Percentiles rank a stretch among this genome's conserved stretches.
These are phyloP conservation scores for Amia ocellicauda DNA, from an alignment of 2,113 vertebrate genomes.

Conservation along the genomic window DNA sequence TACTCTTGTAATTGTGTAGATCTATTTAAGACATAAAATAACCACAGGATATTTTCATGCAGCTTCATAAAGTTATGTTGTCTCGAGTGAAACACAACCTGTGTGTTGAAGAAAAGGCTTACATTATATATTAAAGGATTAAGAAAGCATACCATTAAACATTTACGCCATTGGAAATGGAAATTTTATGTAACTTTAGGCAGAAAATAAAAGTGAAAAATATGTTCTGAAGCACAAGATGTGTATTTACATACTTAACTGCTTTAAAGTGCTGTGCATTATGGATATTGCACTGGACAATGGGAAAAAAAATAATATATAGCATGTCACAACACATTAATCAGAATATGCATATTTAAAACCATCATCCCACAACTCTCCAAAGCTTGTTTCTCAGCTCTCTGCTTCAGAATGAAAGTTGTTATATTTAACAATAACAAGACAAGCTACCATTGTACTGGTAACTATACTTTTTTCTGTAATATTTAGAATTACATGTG, in stretches of 20 bases:
- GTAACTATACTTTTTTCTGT: too few relatives aligned
- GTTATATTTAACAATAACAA: too few relatives aligned
- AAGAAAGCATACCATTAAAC: slow-evolving; percentile 15
- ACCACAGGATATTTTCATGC: not conserved
- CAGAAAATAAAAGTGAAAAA: slow-evolving; percentile 3
- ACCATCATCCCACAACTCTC: too few relatives aligned
- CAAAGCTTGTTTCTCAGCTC: too few relatives aligned
- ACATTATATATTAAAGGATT: not conserved
- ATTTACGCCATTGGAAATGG: slow-evolving; percentile 27
- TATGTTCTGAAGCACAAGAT: slow-evolving; percentile 17
- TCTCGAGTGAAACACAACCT: not conserved
- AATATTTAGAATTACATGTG: too few relatives aligned
- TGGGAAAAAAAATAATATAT: too few relatives aligned
- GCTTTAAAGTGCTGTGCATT: slow-evolving; percentile 4
- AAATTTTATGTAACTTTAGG: slow-evolving; percentile 22
- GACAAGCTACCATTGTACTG: too few relatives aligned
- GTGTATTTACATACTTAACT: slow-evolving; percentile 10
- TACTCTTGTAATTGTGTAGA: too few relatives aligned
- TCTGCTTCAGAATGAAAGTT: too few relatives aligned
- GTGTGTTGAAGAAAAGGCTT: not conserved
- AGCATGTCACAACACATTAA: too few relatives aligned
- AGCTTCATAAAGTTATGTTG: not conserved
- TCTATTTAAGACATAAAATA: not conserved
- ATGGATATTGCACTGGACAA: too few relatives aligned
- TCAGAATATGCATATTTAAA: too few relatives aligned